Percentiles rank a stretch among this genome's conserved stretches.
These are phyloP conservation scores for Tychaedon coryphoeus DNA, from an alignment of 2,113 vertebrate species.

Conservation along the genomic window DNA sequence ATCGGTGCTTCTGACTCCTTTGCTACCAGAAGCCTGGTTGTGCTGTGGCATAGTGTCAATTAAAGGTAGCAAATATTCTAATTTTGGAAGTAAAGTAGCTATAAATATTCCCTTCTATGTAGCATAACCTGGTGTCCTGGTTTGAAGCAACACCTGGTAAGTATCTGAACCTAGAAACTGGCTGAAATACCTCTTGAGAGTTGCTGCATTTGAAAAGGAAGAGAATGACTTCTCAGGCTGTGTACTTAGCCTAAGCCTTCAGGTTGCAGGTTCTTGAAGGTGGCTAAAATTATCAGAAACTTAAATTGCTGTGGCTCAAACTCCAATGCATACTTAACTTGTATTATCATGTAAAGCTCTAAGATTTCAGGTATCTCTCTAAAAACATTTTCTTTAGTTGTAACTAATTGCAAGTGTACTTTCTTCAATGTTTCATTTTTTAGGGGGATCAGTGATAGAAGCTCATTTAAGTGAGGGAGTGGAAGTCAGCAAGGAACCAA, in stretches of 20 bases:
- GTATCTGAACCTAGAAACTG: background rate
- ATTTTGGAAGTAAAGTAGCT: background rate
- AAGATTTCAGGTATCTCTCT: background rate
- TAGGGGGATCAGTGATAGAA: slow-evolving; percentile 30
- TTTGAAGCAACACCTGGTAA: background rate
- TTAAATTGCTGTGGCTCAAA: background rate
- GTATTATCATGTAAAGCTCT: background rate
- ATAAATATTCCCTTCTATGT: background rate
- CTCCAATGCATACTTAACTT: background rate
- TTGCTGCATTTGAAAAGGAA: background rate
- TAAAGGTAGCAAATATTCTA: background rate
- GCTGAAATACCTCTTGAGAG: background rate
- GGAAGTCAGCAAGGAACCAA: background rate
- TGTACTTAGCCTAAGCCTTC: background rate
- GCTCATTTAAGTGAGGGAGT: background rate
- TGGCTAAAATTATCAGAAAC: background rate
- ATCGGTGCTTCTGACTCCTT: background rate
- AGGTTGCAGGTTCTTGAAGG: background rate
- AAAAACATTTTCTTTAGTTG: background rate
- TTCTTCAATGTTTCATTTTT: background rate
- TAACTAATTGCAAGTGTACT: background rate
- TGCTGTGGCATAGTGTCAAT: background rate
- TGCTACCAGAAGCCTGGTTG: background rate
- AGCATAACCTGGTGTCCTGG: background rate
- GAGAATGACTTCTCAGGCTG: background rate